Base-by-base conservation (phyloP, 2,113 vertebrate genomes). In the Podarcis muralis region DNA sequence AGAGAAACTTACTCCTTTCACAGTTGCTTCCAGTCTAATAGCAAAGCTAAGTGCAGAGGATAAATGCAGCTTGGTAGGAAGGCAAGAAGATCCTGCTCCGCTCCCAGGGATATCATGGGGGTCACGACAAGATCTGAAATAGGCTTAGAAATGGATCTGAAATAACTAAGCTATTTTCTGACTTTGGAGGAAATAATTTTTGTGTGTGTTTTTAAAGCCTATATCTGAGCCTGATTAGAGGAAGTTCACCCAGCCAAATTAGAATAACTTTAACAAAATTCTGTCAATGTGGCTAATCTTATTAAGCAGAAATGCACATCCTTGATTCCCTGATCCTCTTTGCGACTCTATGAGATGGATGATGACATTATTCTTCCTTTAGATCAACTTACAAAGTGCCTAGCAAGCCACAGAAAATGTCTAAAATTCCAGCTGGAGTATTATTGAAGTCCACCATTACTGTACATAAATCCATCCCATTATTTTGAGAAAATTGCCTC, bases 401-500 rank as follows among this genome's bases (percentile, higher is more conserved):
- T 27, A 83, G 13, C 66, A 95, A 92, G 27, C 9, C 90, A 90
- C 32, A 85, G 59, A 84, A 93, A 77, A 69, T 57, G 87, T 65
- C 85, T 4, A 66, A 62, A 88, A 83, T 93, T 77, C 69, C 84
- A 85, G 20, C 30, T 81, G 85, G 68, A 91, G 90, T 88, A 40
- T 76, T 15, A 30, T 93, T 92, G 88, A 93, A 94, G n/a, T 71
- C 90, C 86, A 75, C 40, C 83, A 91, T 59, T 1, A 37, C 59
- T 92, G 84, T 90, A 76, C 48, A 91, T 92, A 90, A 65, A 84
- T 90, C 80, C n/a, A 12, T 93, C 75, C 87, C 15, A 6, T 90
- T 92, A 88, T 91, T 94, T 93, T 94, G 93, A 91, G 89, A 92
- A 96, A 94, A 89, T 71, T 90, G 25, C 81, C 85, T 71, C 85